Evolutionary conservation across 2,797 vertebrate species (phyloP).

Genomic region (Holocentrus rufus): DNA sequence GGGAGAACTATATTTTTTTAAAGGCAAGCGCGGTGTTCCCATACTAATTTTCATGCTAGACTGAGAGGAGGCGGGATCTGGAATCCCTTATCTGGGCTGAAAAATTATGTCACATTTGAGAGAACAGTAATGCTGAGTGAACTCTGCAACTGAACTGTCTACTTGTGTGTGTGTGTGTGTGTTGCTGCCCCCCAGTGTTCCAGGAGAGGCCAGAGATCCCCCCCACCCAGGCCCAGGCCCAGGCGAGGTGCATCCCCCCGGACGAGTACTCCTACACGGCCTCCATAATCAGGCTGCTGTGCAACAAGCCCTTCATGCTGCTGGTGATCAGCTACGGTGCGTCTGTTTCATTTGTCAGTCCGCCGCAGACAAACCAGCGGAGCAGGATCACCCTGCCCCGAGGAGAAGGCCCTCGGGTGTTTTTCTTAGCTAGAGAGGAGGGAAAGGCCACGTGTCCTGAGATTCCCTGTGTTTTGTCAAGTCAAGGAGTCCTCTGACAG

Average conservation of each 20-base stretch:
- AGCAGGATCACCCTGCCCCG: neutral
- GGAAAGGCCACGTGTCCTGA: neutral
- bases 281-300: conserved; percentile 85
- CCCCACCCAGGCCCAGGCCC: conserved; percentile 89
- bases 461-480: neutral
- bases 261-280: conserved; percentile 85
- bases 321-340: conserved; percentile 92
- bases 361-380: neutral
- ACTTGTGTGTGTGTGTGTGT: conserved; percentile 5
- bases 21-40: no score
- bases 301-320: conserved; percentile 89
- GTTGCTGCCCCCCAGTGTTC: conserved; percentile 84
- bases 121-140: no score
- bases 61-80: no score
- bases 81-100: no score
- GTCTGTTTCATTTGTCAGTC: conserved; percentile 36
- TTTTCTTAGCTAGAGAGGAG: neutral
- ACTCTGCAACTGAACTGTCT: no score
- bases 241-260: conserved; percentile 74
- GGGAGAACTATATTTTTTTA: no score
- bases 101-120: no score
- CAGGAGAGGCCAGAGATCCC: conserved; percentile 89
- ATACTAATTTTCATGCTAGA: no score
- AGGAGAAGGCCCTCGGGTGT: neutral
- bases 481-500: neutral